phyloP scores from a whole-genome alignment of 2,888 invertebrate species.

The Caenorhabditis macrosperma region DNA sequence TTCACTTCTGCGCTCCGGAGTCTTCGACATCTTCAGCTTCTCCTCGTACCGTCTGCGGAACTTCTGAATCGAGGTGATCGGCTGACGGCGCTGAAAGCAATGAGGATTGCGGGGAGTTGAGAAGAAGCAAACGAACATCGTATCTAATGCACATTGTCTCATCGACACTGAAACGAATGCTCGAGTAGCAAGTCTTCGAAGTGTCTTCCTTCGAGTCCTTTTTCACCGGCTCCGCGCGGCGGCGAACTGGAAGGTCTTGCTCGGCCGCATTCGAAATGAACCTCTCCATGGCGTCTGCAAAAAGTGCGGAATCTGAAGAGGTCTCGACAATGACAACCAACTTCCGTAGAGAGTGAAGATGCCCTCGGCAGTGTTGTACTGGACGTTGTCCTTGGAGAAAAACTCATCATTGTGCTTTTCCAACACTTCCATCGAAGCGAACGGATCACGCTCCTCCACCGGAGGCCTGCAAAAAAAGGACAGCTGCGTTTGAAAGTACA shows the following conservation, averaged over 20 bases:
- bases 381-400: conserved; percentile 1
- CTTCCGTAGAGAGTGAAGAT: conserved; percentile 3
- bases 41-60: conserved; percentile 5
- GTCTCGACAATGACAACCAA: not conserved
- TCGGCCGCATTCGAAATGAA: not conserved
- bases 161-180: not conserved
- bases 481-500: not conserved
- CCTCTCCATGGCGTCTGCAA: conserved; percentile 28
- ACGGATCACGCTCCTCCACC: conserved; percentile 8
- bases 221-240: not conserved
- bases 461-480: not conserved
- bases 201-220: conserved; percentile 4
- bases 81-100: conserved; percentile 5
- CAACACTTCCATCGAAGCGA: not conserved
- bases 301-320: not conserved
- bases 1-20: no score
- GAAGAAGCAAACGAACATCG: conserved; percentile 4
- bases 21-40: not conserved
- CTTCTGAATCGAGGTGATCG: conserved; percentile 17
- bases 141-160: not conserved
- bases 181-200: conserved; percentile 3
- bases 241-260: not conserved
- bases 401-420: not conserved
- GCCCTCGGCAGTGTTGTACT: conserved; percentile 14
- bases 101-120: not conserved